Conservation (phyloP, 2,888 invertebrate genomes). For the Venusia cambrica region DNA sequence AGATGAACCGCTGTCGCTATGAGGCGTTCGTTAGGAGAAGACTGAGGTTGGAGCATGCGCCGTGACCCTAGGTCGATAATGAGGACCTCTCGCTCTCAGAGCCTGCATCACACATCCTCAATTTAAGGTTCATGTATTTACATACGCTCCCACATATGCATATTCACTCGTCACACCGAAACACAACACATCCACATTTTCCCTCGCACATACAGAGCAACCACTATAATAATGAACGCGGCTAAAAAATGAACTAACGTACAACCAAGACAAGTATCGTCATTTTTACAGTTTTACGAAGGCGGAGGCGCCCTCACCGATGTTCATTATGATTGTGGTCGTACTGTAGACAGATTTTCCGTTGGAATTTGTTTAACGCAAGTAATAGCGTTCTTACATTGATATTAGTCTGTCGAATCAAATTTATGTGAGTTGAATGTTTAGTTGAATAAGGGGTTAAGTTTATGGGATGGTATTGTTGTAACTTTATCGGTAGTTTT, state of each 20-base stretch:
- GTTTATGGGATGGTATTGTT: conserved; percentile 63
- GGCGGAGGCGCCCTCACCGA: too few species aligned
- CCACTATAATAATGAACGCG: too few species aligned
- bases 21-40: conserved; percentile 75
- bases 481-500: conserved; percentile 50
- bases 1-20: conserved; percentile 78
- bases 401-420: conserved; percentile 80
- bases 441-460: conserved; percentile 78
- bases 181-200: conserved; percentile 25
- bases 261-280: too few species aligned
- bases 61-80: conserved; percentile 81
- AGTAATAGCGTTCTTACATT: conserved; percentile 78
- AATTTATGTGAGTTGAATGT: conserved; percentile 78
- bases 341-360: conserved; percentile 38
- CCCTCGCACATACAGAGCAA: conserved; percentile 34
- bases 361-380: conserved; percentile 74
- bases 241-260: too few species aligned
- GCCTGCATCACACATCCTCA: conserved; percentile 77
- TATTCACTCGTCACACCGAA: conserved; percentile 52
- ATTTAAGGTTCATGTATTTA: conserved; percentile 78
- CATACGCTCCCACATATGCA: conserved; percentile 77
- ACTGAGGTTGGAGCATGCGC: conserved; percentile 75
- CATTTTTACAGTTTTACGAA: too few species aligned
- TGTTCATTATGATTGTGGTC: too few species aligned
- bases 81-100: conserved; percentile 77